Conservation (phyloP, 2,113 vertebrate species). For the Amphilophus citrinellus region DNA sequence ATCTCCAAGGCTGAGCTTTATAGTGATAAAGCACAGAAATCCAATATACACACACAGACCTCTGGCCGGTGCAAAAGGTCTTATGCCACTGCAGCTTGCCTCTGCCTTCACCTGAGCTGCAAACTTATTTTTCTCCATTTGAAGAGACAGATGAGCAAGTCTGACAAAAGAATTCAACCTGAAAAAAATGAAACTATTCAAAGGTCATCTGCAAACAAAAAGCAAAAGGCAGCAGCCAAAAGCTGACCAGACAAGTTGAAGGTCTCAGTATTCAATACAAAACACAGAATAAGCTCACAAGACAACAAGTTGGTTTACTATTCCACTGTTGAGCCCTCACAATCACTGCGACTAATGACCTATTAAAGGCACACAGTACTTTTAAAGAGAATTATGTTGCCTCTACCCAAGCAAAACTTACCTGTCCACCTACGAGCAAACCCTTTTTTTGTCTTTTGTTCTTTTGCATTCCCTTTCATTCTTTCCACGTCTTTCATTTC, state of each 20-base stretch:
- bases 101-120: constrained; percentile 36
- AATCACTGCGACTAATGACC: constrained; percentile 29
- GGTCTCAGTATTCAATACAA: constrained; percentile 24
- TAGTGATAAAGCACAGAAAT: constrained; percentile 31
- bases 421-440: constrained; percentile 54
- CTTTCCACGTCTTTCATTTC: constrained; percentile 53
- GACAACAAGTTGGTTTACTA: constrained; percentile 46
- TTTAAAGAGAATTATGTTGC: constrained; percentile 25
- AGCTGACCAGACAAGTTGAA: constrained; percentile 20
- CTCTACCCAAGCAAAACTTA: constrained; percentile 32
- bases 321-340: constrained; percentile 34
- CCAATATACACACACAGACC: constrained; percentile 20
- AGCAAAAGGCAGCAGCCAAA: background rate
- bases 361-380: constrained; percentile 16
- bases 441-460: constrained; percentile 58
- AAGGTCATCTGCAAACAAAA: constrained; percentile 32
- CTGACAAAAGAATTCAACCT: constrained; percentile 17
- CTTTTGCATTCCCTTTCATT: constrained; percentile 66
- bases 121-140: constrained; percentile 14
- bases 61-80: constrained; percentile 28
- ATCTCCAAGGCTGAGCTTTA: constrained; percentile 36
- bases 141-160: background rate
- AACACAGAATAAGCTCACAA: constrained; percentile 18
- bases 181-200: constrained; percentile 25
- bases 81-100: constrained; percentile 27